Evolutionary conservation across 2,888 invertebrate genomes (phyloP).

Genomic region (Biston betularia): DNA sequence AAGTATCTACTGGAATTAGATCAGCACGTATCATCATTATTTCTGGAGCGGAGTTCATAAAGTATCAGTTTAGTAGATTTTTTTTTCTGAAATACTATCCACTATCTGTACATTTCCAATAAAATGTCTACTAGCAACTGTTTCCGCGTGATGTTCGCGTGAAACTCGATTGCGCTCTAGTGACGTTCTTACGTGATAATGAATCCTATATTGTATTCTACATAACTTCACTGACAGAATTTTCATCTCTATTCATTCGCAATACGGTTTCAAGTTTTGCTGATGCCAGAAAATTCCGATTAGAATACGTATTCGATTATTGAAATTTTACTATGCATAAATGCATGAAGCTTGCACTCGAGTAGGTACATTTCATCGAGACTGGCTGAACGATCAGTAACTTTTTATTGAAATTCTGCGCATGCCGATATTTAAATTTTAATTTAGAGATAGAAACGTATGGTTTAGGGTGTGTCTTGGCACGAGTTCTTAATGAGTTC

Average conservation of each 20-base stretch:
- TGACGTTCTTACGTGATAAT: conserved; percentile 48
- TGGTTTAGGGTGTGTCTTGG: conserved; percentile 33
- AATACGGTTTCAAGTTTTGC: conserved; percentile 8
- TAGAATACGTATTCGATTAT: conserved; percentile 34
- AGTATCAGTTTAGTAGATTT: neutral
- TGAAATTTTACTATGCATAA: conserved; percentile 35
- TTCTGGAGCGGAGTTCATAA: neutral
- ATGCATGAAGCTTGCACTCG: conserved; percentile 29
- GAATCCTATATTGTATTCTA: conserved; percentile 8
- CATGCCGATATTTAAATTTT: conserved; percentile 17
- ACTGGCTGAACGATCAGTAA: conserved; percentile 20
- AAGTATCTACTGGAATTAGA: neutral
- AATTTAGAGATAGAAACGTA: conserved; percentile 9
- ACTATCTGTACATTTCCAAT: conserved; percentile 53
- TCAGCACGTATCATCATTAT: neutral
- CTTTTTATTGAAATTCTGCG: conserved; percentile 21
- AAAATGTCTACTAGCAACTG: conserved; percentile 64
- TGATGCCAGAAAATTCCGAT: conserved; percentile 24
- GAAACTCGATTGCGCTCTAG: conserved; percentile 59
- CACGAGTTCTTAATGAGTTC: conserved; percentile 33
- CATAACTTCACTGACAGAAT: conserved; percentile 22
- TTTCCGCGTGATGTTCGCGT: conserved; percentile 66
- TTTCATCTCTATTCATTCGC: conserved; percentile 16
- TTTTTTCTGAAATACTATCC: conserved; percentile 45
- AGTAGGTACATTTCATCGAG: conserved; percentile 22